phyloP scores from a whole-genome alignment of 2,888 invertebrate genomes.

The Pilophorus perplexus region DNA sequence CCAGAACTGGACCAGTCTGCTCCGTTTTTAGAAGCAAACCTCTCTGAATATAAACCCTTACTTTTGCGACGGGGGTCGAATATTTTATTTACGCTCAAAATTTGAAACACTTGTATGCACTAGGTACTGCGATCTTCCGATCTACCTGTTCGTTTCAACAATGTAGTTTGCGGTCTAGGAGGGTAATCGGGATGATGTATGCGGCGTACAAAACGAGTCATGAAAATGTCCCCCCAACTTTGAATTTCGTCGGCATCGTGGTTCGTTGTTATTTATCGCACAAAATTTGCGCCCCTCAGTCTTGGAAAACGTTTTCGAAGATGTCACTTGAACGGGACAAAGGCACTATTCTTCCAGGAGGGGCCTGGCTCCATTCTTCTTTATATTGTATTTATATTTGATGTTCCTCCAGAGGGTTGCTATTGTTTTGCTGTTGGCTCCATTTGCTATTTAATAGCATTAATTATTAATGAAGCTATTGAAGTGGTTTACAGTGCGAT shows the following conservation, averaged over 20 bases:
- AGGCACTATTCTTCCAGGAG: not conserved
- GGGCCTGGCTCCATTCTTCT: not conserved
- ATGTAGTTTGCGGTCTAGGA: not conserved
- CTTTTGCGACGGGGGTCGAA: too few species aligned
- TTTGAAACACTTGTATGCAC: too few species aligned
- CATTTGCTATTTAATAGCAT: too few species aligned
- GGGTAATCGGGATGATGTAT: not conserved
- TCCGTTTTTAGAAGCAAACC: too few species aligned
- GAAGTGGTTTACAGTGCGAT: not conserved
- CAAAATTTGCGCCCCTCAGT: too few species aligned
- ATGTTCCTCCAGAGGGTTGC: not conserved
- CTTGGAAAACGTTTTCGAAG: not conserved
- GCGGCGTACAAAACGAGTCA: not conserved
- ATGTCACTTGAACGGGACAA: not conserved
- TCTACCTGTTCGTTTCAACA: not conserved
- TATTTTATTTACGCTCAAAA: too few species aligned
- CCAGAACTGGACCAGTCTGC: too few species aligned
- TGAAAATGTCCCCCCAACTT: not conserved
- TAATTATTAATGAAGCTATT: not conserved
- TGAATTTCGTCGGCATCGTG: not conserved
- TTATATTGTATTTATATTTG: not conserved
- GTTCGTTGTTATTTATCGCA: not conserved
- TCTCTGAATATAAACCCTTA: too few species aligned
- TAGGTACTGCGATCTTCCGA: too few species aligned
- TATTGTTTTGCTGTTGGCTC: conserved; percentile 1